phyloP scores from a whole-genome alignment of 2,113 vertebrate species.

The Thamnaconus septentrionalis region DNA sequence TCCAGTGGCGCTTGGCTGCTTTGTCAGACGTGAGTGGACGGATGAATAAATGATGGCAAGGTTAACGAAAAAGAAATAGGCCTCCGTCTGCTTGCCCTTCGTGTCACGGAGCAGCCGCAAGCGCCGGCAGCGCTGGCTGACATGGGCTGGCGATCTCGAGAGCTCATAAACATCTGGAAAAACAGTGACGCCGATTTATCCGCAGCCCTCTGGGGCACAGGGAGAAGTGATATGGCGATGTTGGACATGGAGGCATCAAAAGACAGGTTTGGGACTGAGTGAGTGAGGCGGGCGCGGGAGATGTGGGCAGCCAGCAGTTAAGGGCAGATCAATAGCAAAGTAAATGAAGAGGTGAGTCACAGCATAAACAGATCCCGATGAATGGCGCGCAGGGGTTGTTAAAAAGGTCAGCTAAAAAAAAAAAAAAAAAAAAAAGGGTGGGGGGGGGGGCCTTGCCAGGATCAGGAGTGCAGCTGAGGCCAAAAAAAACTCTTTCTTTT shows the following conservation, averaged over 20 bases:
- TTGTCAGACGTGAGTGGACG: neutral
- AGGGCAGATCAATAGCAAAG: neutral
- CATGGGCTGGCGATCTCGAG: neutral
- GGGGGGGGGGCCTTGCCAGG: no score
- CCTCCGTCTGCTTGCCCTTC: neutral
- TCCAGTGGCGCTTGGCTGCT: neutral
- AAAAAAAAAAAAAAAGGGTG: no score
- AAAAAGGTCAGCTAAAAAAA: no score
- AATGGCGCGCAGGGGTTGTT: no score
- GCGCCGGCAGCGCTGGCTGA: neutral
- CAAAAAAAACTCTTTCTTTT: no score
- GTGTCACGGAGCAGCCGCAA: neutral
- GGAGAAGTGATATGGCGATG: neutral
- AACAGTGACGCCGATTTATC: constrained; percentile 4
- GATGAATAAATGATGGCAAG: constrained; percentile 16
- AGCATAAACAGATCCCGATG: neutral
- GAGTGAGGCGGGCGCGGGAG: neutral
- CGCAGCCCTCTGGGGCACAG: neutral
- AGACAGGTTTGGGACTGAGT: neutral
- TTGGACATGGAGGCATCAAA: neutral
- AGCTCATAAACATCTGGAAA: constrained; percentile 23
- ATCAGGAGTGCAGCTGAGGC: no score
- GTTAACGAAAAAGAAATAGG: neutral
- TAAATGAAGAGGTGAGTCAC: constrained; percentile 1
- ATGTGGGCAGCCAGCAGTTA: neutral